Evolutionary conservation across 92 coral and sea anemone genomes (phyloP).

Genomic region (Hydrozoanthus gracilis): DNA sequence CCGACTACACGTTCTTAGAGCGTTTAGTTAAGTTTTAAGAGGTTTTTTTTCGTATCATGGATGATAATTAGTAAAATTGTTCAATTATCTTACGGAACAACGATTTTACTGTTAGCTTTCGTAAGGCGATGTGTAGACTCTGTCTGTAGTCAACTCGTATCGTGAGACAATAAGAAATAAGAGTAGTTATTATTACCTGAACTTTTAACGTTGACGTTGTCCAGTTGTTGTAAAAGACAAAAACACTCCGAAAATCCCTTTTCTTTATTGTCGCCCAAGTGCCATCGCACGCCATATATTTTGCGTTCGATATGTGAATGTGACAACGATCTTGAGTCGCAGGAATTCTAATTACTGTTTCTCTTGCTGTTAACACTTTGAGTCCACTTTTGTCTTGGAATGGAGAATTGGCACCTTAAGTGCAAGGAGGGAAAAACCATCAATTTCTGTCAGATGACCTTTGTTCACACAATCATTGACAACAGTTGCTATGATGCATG

Average conservation of each 20-base stretch:
- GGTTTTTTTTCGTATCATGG: no score
- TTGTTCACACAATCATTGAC: background rate
- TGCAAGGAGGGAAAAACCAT: background rate
- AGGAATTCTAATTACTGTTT: background rate
- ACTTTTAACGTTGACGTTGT: background rate
- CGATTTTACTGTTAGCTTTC: no score
- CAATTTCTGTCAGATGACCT: background rate
- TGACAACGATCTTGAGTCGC: background rate
- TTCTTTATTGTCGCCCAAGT: background rate
- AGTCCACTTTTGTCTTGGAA: slow-evolving; percentile 19
- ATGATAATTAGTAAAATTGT: no score
- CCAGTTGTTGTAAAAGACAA: slow-evolving; percentile 1
- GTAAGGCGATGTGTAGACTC: no score
- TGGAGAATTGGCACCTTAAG: slow-evolving; percentile 3
- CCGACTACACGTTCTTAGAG: no score
- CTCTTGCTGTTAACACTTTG: background rate
- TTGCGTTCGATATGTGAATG: background rate
- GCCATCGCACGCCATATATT: slow-evolving; percentile 4
- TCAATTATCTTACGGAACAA: no score
- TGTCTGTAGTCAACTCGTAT: no score
- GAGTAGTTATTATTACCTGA: background rate
- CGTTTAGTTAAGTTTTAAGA: no score
- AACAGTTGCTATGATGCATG: background rate
- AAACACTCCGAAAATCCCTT: background rate
- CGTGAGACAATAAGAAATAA: no score